These are phyloP conservation scores for Percopsis transmontana DNA, from an alignment of 2,113 vertebrate species.

Conservation along the genomic window DNA sequence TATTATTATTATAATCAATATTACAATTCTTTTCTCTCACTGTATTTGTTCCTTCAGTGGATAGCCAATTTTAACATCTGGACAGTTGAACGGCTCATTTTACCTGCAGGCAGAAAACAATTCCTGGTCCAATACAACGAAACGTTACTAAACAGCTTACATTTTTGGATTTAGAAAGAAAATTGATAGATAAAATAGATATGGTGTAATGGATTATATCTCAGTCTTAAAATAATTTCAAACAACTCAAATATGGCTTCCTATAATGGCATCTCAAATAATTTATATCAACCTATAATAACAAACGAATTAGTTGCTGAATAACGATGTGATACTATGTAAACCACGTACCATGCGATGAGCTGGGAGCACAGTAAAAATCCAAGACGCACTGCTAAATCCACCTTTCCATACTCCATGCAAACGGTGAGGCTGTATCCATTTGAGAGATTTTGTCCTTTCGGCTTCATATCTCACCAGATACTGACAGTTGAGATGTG, in stretches of 20 bases:
- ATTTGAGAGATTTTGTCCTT: conserved; percentile 41
- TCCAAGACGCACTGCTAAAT: conserved; percentile 42
- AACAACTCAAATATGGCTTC: neutral
- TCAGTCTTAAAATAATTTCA: neutral
- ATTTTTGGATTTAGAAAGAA: too few relatives aligned
- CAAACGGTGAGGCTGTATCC: conserved; percentile 50
- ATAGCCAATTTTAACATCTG: conserved; percentile 16
- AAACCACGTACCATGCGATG: conserved; percentile 56
- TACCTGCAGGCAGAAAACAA: conserved; percentile 14
- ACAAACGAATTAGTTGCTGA: neutral
- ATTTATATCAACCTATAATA: too few relatives aligned
- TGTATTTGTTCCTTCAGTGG: conserved; percentile 8
- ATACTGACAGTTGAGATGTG: conserved; percentile 68
- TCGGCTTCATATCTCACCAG: conserved; percentile 52
- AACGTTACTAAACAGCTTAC: too few relatives aligned
- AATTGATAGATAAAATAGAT: too few relatives aligned
- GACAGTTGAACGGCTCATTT: conserved; percentile 17
- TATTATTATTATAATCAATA: too few relatives aligned
- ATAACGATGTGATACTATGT: conserved; percentile 25
- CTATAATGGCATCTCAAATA: too few relatives aligned
- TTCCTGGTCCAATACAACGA: neutral
- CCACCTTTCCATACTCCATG: conserved; percentile 36
- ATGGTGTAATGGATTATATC: too few relatives aligned
- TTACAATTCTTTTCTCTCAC: too few relatives aligned
- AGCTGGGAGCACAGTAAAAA: conserved; percentile 32